Evolutionary conservation across 2,888 invertebrate species (phyloP), one percentile per base, ranked within the genome.

Genomic region (Micoletzkya japonica): DNA sequence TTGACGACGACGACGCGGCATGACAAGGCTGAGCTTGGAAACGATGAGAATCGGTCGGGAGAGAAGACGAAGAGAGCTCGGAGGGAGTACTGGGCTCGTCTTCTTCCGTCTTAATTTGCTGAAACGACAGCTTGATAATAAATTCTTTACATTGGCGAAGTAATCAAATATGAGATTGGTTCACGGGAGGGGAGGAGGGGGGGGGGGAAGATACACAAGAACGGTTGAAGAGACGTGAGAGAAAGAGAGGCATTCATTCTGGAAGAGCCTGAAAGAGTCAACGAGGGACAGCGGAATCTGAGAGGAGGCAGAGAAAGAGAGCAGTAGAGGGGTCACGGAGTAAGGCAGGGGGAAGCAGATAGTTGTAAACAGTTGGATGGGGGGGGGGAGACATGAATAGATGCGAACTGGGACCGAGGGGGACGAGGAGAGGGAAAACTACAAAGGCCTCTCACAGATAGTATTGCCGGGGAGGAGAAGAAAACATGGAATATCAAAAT

Each of bases 401-500:
- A 44, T 10, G 44, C 14, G 20, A 20, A 44, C 14, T 10, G 44
- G 34, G 44, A 64, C 61, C 24, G 64, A 39, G 71, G 57, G 66
- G 52, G 72, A 72, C 34, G 7, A 30, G 24, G 71, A 71, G 50
- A 71, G 71, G 56, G 68, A 71, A 54, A 52, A 37, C 60, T 59
- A 54, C 34, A 59, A n/a, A 49, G 17, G n/a, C n/a, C n/a, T n/a
- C n/a, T n/a, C n/a, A n/a, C n/a, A n/a, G n/a, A n/a, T n/a, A n/a
- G n/a, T n/a, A n/a, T n/a, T n/a, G n/a, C n/a, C n/a, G n/a, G n/a
- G n/a, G n/a, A n/a, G n/a, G n/a, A n/a, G n/a, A n/a, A n/a, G n/a
- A n/a, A n/a, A n/a, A n/a, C n/a, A n/a, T n/a, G n/a, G n/a, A n/a
- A n/a, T n/a, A n/a, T n/a, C n/a, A n/a, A n/a, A n/a, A n/a, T n/a